Evolutionary conservation across 2,113 vertebrate species (phyloP), one percentile per base, ranked within the genome.

Genomic region (Eulacestoma nigropectus): DNA sequence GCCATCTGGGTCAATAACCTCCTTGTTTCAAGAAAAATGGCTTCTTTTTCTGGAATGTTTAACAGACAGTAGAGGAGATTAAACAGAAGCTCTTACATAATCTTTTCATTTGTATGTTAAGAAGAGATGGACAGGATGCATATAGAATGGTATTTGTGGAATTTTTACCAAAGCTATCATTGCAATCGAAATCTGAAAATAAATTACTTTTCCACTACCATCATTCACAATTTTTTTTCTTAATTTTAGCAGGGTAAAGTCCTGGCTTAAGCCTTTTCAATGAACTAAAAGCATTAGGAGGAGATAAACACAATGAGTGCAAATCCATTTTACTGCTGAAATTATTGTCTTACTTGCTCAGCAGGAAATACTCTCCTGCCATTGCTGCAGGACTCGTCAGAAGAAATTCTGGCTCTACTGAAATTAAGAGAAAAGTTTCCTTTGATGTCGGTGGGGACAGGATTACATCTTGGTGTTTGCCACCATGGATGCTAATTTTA

Each of bases 101-200:
- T 96, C 92, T 96, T 96, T 96, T 95, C 96, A 97, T 97, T 91
- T 96, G 62, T 95, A 93, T 91, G 88, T 60, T 90, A 93, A 84
- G 44, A 77, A 83, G 39, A 81, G 84, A 75, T 52, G 72, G 88
- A 62, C 42, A 75, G 72, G 76, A 55, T 83, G 74, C 53, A 95
- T 96, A 97, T n/a, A 75, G 84, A 95, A 93, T 41, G 42, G 59
- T 69, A 91, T 94, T 85, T 95, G 64, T 76, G 70, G 75, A 92
- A 25, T 90, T 93, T 92, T 96, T 84, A 78, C 77, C 69, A 57
- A 81, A 87, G 62, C 29, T 84, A 47, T 75, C 55, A n/a, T 57
- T 89, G 53, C 72, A 93, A 32, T 76, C 29, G 11, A 92, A 94
- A 80, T 65, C 67, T 68, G 55, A 79, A 94, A 88, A 88, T 56